Percentiles rank a stretch among this genome's conserved stretches.
Evolutionary conservation across 2,113 vertebrate genomes (phyloP).

Genomic region (Butastur rufipennis): DNA sequence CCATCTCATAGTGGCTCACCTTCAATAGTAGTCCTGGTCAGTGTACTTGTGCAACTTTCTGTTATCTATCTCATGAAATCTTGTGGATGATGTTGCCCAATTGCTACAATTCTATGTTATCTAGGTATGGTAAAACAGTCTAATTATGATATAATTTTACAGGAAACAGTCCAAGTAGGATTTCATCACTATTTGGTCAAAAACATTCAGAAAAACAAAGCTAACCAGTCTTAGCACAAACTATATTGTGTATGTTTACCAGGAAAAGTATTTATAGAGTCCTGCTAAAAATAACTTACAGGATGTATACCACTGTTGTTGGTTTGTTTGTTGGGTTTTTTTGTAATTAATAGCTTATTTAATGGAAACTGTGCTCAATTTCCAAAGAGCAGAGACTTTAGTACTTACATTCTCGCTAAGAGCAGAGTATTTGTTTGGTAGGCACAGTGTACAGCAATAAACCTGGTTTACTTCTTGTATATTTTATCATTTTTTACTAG

Average conservation of each 20-base stretch:
- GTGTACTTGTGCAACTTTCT: background rate
- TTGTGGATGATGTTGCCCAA: background rate
- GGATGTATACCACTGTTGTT: background rate
- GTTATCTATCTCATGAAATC: background rate
- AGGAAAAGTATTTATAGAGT: background rate
- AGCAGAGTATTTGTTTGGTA: background rate
- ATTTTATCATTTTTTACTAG: background rate
- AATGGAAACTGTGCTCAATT: background rate
- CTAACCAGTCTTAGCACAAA: background rate
- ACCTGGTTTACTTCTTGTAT: background rate
- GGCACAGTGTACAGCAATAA: background rate
- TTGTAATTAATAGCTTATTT: background rate
- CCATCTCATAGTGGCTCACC: background rate
- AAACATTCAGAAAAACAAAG: background rate
- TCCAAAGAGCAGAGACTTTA: background rate
- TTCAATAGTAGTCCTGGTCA: background rate
- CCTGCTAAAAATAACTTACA: background rate
- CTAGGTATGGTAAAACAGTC: background rate
- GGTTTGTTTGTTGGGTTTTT: background rate
- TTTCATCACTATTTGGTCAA: background rate
- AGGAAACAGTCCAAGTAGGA: background rate
- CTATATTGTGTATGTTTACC: background rate
- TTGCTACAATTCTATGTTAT: background rate
- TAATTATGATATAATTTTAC: background rate
- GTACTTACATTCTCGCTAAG: background rate